These are phyloP conservation scores for Aldabrachelys gigantea DNA, from an alignment of 2,113 vertebrate genomes.

Conservation along the genomic window DNA sequence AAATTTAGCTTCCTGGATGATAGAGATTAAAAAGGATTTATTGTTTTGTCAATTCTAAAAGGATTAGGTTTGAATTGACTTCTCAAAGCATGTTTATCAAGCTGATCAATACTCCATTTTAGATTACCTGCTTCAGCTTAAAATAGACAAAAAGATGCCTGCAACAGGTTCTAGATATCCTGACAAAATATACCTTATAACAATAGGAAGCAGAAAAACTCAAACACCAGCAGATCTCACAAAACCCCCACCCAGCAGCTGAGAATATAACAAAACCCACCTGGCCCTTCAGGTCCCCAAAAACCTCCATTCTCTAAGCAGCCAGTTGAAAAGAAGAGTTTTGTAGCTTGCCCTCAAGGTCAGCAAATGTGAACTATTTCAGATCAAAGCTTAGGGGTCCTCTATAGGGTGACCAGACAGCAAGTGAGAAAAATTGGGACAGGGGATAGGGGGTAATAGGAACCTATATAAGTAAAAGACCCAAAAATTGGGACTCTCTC, in stretches of 20 bases:
- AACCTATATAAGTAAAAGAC: too few relatives aligned
- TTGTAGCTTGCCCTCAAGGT: neutral
- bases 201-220: neutral
- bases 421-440: too few relatives aligned
- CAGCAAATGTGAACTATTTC: neutral
- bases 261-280: neutral
- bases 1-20: constrained; percentile 7
- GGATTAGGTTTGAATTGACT: constrained; percentile 16
- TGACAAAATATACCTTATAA: neutral
- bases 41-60: constrained; percentile 30
- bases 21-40: constrained; percentile 50
- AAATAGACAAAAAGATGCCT: neutral
- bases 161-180: neutral
- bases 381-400: neutral
- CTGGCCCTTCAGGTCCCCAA: accelerated
- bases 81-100: constrained; percentile 14
- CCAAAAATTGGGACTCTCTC: too few relatives aligned
- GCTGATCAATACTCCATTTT: constrained; percentile 1
- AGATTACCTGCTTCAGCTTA: neutral
- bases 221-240: neutral
- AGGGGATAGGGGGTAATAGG: too few relatives aligned
- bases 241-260: neutral
- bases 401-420: neutral
- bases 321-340: neutral
- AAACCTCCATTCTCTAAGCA: neutral